Evolutionary conservation across 1,140 invertebrate genomes (phyloP), one percentile per base, ranked within the genome.

Genomic region (Trypoxylus dichotomus): DNA sequence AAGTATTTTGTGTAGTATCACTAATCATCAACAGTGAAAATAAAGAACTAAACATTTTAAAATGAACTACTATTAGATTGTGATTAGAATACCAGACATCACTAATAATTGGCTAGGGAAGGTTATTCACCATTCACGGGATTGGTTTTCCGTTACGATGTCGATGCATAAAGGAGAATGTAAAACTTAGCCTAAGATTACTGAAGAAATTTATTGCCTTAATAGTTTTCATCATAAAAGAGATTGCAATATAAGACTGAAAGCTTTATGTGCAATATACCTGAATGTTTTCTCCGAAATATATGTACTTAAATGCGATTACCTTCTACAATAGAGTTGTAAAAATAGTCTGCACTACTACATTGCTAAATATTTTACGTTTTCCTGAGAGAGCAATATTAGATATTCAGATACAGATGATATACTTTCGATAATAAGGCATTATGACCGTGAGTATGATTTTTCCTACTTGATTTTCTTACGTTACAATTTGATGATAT

Each of bases 221-320:
- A 25, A 27, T 68, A 13, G 8, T 68, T 25, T 29, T 68, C 24
- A 25, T 24, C 60, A 25, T 27, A 68, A 15, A 68, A 6, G 60
- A 68, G 27, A 68, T 68, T 68, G 60, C 60, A 24, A 13, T 24
- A 68, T 68, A 29, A 68, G 47, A 68, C 24, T 68, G 21, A 21
- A 24, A 19, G 60, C 27, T 68, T 68, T 68, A 68, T 68, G 60
- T 68, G 60, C 27, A 68, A 68, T 68, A 68, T 68, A 29, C 60
- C 27, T 68, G 21, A 68, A 24, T 24, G 27, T 6, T 29, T 25
- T 68, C 24, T 24, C 3, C 8, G 60, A 68, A 24, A 24, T 37
- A 37, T 37, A n/a, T n/a, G n/a, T n/a, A 37, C 32, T 8, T 37
- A 37, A 37, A 37, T 68, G 27, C 25, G 60, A 68, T 68, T 25